These are phyloP conservation scores for Hypotaenidia okinawae DNA, from an alignment of 2,797 vertebrate genomes.

Conservation along the genomic window DNA sequence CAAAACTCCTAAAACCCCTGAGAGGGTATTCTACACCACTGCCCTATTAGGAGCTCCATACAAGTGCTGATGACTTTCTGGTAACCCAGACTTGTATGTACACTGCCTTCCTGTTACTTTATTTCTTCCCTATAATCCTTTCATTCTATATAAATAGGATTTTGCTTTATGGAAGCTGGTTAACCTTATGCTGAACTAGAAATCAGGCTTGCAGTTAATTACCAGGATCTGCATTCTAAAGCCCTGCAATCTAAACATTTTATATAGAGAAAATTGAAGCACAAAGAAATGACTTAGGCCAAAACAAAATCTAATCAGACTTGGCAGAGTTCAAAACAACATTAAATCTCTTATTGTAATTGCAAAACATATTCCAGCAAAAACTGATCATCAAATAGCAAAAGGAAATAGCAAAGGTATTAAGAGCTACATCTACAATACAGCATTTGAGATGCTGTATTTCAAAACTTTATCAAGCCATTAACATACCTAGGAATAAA, in stretches of 20 bases:
- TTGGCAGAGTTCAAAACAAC: constrained; percentile 54
- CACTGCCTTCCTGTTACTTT: constrained; percentile 38
- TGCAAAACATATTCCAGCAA: constrained; percentile 49
- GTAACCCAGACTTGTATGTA: background rate
- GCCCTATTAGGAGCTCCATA: background rate
- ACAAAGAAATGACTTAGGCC: constrained; percentile 47
- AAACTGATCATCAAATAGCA: constrained; percentile 34
- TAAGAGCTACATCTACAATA: background rate
- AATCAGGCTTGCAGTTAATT: constrained; percentile 67
- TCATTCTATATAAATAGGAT: constrained; percentile 59
- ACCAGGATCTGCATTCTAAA: constrained; percentile 52
- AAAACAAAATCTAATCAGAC: constrained; percentile 62
- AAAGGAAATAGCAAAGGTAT: constrained; percentile 26
- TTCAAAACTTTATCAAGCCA: constrained; percentile 18
- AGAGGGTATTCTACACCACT: background rate
- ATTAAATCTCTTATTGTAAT: constrained; percentile 59
- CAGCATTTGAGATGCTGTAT: background rate
- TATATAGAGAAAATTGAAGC: constrained; percentile 42
- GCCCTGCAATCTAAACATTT: constrained; percentile 48
- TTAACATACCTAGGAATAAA: constrained; percentile 3
- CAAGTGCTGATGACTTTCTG: background rate
- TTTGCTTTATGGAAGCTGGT: constrained; percentile 56
- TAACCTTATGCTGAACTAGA: constrained; percentile 66
- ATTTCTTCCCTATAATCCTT: constrained; percentile 30
- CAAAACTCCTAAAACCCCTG: background rate